phyloP scores from a whole-genome alignment of 2,888 invertebrate genomes.

The Holacanthella duospinosa region DNA sequence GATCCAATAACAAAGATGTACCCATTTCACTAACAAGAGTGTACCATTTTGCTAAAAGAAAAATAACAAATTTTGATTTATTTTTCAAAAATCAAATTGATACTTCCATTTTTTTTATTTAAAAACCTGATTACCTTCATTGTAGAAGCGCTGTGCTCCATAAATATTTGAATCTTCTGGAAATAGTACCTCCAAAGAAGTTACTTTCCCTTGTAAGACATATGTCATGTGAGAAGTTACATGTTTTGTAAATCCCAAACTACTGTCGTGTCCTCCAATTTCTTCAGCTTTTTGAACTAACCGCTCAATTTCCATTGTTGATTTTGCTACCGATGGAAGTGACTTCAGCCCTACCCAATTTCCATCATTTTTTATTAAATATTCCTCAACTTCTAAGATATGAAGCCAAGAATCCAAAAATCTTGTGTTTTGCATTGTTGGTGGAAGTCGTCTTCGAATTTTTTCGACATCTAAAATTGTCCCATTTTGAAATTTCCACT shows the following conservation, averaged over 20 bases:
- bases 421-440: not conserved
- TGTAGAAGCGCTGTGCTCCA: slow-evolving; percentile 4
- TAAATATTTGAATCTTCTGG: not conserved
- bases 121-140: not conserved
- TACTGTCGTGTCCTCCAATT: not conserved
- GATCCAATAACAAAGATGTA: too few relatives aligned
- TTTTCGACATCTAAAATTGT: not conserved
- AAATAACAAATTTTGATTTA: too few relatives aligned
- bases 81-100: too few relatives aligned
- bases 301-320: not conserved
- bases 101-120: not conserved
- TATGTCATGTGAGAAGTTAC: not conserved
- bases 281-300: not conserved
- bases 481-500: not conserved
- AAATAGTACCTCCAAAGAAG: not conserved
- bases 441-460: not conserved
- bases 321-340: not conserved
- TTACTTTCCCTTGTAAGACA: not conserved
- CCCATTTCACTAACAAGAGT: too few relatives aligned
- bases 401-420: not conserved
- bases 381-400: not conserved
- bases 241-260: not conserved
- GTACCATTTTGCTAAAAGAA: too few relatives aligned
- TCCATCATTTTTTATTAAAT: not conserved
- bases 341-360: not conserved